Evolutionary conservation across 1,140 invertebrate species (phyloP).

Genomic region (Caenorhabditis inopinata): DNA sequence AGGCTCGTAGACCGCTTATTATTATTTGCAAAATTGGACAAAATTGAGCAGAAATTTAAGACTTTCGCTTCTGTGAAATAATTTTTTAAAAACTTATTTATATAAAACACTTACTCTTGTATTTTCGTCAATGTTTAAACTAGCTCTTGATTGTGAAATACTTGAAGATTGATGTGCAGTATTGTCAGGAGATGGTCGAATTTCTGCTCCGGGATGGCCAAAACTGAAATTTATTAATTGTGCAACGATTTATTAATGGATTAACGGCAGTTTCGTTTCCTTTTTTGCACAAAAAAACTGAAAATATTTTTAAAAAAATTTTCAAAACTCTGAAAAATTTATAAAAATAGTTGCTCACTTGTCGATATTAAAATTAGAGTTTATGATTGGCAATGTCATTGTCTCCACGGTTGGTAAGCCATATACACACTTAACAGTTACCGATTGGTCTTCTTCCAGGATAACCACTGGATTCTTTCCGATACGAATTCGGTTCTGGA

Average conservation of each 20-base stretch:
- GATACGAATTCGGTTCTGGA: conserved; percentile 45
- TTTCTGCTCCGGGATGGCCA: not conserved
- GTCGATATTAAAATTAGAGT: conserved; percentile 45
- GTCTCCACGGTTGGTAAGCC: conserved; percentile 39
- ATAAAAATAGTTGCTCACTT: conserved; percentile 15
- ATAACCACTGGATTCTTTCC: conserved; percentile 43
- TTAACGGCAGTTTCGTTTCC: too few relatives aligned
- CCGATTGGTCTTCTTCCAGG: conserved; percentile 39
- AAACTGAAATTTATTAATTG: not conserved
- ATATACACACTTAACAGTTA: conserved; percentile 44
- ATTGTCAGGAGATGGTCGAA: not conserved
- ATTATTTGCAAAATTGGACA: too few relatives aligned
- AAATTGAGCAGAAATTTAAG: too few relatives aligned
- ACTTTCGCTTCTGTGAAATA: too few relatives aligned
- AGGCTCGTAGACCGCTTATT: too few relatives aligned
- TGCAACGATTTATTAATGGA: too few relatives aligned
- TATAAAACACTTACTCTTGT: not conserved
- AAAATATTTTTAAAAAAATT: too few relatives aligned
- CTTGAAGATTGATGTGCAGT: not conserved
- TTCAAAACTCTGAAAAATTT: too few relatives aligned
- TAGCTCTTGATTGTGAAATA: not conserved
- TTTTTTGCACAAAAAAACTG: too few relatives aligned
- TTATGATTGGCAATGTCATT: conserved; percentile 37
- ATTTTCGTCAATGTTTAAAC: not conserved
- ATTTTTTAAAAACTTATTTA: too few relatives aligned